Base-by-base conservation (phyloP, 2,888 invertebrate genomes). In the Nomada fabriciana region DNA sequence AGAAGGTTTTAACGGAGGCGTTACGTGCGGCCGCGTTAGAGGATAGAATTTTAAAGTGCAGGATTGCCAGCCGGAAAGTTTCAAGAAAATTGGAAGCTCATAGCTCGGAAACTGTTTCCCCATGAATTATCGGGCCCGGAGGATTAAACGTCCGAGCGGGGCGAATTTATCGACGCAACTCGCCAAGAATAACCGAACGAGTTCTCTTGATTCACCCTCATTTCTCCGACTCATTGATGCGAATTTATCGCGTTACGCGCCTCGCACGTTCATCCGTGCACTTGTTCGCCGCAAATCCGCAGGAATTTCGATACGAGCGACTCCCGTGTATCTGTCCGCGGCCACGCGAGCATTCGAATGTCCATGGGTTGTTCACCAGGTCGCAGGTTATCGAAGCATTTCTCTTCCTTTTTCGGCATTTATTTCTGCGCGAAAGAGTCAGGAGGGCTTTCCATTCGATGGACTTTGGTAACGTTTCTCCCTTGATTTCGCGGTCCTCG, bases 51-150 rank as follows among this genome's bases (percentile, higher is more conserved):
- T 69, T 64, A 69, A 69, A 69, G 60, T 9, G 60, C 11, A 11
- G 50, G 59, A 42, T 59, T 42, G 53, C 15, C 23, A n/a, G 43
- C 36, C 10, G 63, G 63, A 10, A 64, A 43, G 61, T 50, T 72
- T 61, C 23, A 59, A 57, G 80, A 80, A 80, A 80, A 80, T 80
- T 80, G 72, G 80, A 57, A 72, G 80, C 80, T 67, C 68, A 72
- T 80, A 80, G 70, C 72, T 36, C 43, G 72, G 63, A 53, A 71
- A 63, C 61, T 72, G 80, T 72, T 64, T 43, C 63, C 52, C 20
- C 57, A 67, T 80, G 80, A 80, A 80, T 79, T 80, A 80, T 80
- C 72, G 72, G 72, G 43, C 80, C 23, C 72, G 55, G 43, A 79
- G 80, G 80, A 80, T 80, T 80, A 80, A 80, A 80, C 80, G 80